A percentile compares a stretch with the other conserved stretches of the same genome.
These are phyloP conservation scores for Malurus leucopterus DNA, from an alignment of 2,797 vertebrate genomes.

Conservation along the genomic window DNA sequence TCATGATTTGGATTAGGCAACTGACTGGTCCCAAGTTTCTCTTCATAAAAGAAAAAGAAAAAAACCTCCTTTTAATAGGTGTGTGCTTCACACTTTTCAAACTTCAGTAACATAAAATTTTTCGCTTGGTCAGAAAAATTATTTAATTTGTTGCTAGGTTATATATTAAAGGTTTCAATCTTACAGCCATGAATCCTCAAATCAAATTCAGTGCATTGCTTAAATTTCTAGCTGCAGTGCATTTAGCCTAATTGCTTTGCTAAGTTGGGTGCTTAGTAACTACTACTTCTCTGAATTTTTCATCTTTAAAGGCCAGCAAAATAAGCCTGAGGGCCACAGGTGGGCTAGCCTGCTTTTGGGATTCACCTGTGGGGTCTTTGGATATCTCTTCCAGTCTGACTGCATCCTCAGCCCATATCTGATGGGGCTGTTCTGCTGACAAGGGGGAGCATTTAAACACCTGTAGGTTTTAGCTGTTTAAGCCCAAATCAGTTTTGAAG, in stretches of 20 bases:
- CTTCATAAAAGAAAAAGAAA: not conserved
- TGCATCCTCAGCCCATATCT: constrained; percentile 47
- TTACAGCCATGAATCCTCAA: constrained; percentile 51
- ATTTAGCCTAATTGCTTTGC: constrained; percentile 58
- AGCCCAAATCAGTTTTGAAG: constrained; percentile 68
- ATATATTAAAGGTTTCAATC: constrained; percentile 56
- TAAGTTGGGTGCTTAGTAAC: constrained; percentile 46
- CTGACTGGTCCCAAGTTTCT: not conserved
- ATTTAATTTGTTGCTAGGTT: constrained; percentile 54
- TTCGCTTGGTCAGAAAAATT: constrained; percentile 36
- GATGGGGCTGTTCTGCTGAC: constrained; percentile 63
- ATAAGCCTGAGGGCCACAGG: constrained; percentile 62
- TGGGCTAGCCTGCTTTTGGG: constrained; percentile 49
- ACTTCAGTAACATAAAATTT: constrained; percentile 33
- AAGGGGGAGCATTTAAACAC: constrained; percentile 68
- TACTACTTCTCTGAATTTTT: constrained; percentile 58
- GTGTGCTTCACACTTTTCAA: constrained; percentile 14
- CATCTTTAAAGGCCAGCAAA: constrained; percentile 27
- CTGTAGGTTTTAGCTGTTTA: constrained; percentile 69
- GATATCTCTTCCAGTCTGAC: constrained; percentile 54
- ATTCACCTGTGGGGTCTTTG: constrained; percentile 51
- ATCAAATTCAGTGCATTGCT: constrained; percentile 51
- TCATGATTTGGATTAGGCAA: not conserved
- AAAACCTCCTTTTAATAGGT: not conserved
- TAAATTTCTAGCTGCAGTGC: constrained; percentile 50